phyloP scores from a whole-genome alignment of 2,888 invertebrate species.

The Thereva unica region DNA sequence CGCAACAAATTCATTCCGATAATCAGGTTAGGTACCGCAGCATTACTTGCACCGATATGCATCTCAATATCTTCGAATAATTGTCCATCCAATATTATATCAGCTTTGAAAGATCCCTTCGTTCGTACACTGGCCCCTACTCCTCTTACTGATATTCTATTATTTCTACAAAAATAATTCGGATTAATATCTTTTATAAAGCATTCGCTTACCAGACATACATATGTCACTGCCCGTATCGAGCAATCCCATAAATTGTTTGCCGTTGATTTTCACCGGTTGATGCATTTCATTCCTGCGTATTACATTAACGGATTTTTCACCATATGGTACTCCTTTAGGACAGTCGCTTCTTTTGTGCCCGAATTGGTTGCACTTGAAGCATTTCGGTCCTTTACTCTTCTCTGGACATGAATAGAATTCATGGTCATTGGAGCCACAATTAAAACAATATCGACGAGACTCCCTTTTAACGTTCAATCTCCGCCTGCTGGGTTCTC shows the following conservation, averaged over 20 bases:
- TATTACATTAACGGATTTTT: too few species aligned
- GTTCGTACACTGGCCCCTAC: not conserved
- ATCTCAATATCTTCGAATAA: not conserved
- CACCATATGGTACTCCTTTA: too few species aligned
- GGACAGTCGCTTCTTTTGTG: constrained; percentile 42
- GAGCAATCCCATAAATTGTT: too few species aligned
- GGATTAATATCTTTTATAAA: too few species aligned
- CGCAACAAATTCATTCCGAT: constrained; percentile 25
- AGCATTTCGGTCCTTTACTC: constrained; percentile 45
- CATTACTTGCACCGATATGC: not conserved
- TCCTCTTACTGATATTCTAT: constrained; percentile 3
- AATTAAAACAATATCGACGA: constrained; percentile 40
- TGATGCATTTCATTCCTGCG: too few species aligned
- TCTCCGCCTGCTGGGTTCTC: not conserved
- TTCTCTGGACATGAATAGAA: constrained; percentile 42
- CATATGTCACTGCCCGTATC: too few species aligned
- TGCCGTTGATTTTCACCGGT: too few species aligned
- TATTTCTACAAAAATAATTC: constrained; percentile 7
- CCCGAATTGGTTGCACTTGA: constrained; percentile 46
- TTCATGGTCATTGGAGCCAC: constrained; percentile 38
- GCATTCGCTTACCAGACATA: too few species aligned
- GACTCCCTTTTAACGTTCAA: not conserved
- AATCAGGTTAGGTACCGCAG: constrained; percentile 14
- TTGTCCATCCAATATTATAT: constrained; percentile 7
- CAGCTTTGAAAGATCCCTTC: constrained; percentile 7